Evolutionary conservation across 2,888 invertebrate genomes (phyloP).

Genomic region (Saturnia japonica): DNA sequence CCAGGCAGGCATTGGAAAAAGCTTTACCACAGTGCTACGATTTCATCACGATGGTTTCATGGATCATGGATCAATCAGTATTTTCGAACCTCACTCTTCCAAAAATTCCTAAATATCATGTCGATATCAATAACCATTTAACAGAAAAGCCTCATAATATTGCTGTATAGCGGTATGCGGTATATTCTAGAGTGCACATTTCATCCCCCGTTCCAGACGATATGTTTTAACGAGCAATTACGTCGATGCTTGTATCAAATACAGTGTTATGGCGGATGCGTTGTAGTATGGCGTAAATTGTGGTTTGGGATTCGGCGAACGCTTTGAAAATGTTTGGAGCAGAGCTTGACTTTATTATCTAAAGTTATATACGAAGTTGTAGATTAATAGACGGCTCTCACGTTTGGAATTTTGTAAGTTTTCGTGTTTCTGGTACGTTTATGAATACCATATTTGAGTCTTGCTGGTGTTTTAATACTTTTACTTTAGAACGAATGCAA

Average conservation of each 20-base stretch:
- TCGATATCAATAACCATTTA: constrained; percentile 59
- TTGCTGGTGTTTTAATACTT: no score
- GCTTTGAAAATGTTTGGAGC: constrained; percentile 11
- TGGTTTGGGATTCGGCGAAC: constrained; percentile 10
- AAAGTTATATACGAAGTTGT: neutral
- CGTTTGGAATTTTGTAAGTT: neutral
- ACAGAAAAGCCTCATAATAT: constrained; percentile 43
- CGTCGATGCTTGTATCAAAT: constrained; percentile 20
- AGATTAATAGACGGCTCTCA: neutral
- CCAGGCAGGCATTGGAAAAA: no score
- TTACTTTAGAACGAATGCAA: no score
- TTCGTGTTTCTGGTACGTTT: no score
- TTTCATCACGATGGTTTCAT: no score
- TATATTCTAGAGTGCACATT: constrained; percentile 37
- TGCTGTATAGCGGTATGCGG: constrained; percentile 26
- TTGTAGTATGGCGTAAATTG: constrained; percentile 9
- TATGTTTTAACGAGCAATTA: constrained; percentile 71
- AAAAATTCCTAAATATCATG: neutral
- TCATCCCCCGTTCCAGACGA: constrained; percentile 55
- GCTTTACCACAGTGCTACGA: no score
- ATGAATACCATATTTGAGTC: no score
- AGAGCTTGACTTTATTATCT: neutral
- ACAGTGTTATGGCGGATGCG: constrained; percentile 16
- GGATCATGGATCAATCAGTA: neutral
- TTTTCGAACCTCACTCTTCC: neutral